A percentile compares a stretch with the other conserved stretches of the same genome.
These are phyloP conservation scores for Euwallacea fornicatus DNA, from an alignment of 1,140 invertebrate genomes.

Conservation along the genomic window DNA sequence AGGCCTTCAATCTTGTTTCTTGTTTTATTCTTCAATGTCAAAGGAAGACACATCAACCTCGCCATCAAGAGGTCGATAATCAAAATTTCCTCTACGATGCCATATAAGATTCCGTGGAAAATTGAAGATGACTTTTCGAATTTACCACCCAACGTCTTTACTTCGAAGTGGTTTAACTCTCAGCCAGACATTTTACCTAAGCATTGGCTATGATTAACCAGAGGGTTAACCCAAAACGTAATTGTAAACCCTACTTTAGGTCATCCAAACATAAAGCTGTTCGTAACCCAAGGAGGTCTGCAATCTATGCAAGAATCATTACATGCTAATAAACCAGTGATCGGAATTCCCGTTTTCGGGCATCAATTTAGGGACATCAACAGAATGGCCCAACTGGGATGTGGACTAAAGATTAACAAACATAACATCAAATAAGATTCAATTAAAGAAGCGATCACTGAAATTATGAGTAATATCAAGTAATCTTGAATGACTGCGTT, in stretches of 20 bases:
- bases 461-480: not conserved
- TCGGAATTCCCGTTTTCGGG: constrained; percentile 54
- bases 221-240: not conserved
- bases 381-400: constrained; percentile 43
- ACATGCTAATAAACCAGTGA: constrained; percentile 56
- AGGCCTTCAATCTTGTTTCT: not conserved
- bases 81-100: constrained; percentile 55
- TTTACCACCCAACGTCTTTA: constrained; percentile 58
- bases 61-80: constrained; percentile 57
- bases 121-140: constrained; percentile 56
- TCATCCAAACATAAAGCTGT: constrained; percentile 54
- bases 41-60: constrained; percentile 57
- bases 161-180: constrained; percentile 62
- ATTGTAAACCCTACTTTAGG: constrained; percentile 37
- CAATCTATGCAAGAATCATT: constrained; percentile 58
- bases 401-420: constrained; percentile 44
- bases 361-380: constrained; percentile 52
- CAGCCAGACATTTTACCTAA: constrained; percentile 54
- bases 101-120: constrained; percentile 62
- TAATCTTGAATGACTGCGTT: not conserved
- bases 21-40: constrained; percentile 53
- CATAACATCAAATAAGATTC: constrained; percentile 38
- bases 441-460: constrained; percentile 41
- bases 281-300: constrained; percentile 59
- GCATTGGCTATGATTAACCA: constrained; percentile 12